phyloP scores from a whole-genome alignment of 2,888 invertebrate species.

The Protonemura montana region DNA sequence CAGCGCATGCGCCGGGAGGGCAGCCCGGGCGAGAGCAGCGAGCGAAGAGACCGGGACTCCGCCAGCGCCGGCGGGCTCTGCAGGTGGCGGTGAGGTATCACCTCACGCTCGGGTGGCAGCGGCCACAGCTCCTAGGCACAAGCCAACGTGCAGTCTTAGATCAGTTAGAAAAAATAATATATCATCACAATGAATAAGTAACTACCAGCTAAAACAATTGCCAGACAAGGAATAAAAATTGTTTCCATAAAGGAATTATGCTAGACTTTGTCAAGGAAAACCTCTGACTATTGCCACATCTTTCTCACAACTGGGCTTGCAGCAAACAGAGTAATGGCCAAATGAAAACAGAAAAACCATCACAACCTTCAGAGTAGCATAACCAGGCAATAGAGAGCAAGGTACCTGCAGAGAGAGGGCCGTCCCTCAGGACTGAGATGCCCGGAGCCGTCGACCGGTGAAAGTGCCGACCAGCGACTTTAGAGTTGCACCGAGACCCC shows the following conservation, averaged over 20 bases:
- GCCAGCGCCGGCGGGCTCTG: conserved; percentile 60
- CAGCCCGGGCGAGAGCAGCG: conserved; percentile 65
- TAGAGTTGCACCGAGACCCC: conserved; percentile 77
- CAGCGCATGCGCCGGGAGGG: conserved; percentile 56
- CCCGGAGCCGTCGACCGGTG: conserved; percentile 73
- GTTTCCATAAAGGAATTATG: no score
- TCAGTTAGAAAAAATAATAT: no score
- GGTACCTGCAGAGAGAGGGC: conserved; percentile 71
- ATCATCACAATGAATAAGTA: no score
- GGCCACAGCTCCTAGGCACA: conserved; percentile 67
- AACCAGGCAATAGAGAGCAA: no score
- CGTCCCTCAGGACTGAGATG: conserved; percentile 78
- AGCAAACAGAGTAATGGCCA: no score
- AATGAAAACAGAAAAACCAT: no score
- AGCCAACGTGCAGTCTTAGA: background rate
- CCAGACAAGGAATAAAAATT: no score
- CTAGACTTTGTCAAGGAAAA: no score
- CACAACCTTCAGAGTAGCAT: no score
- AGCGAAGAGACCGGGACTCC: conserved; percentile 63
- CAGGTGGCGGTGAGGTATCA: conserved; percentile 72
- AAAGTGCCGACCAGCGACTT: conserved; percentile 83
- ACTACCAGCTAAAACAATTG: no score
- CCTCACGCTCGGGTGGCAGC: conserved; percentile 71
- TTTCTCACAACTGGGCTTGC: no score
- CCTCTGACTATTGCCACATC: no score